Conservation (phyloP, 2,797 vertebrate genomes). For the Cyclopterus lumpus region DNA sequence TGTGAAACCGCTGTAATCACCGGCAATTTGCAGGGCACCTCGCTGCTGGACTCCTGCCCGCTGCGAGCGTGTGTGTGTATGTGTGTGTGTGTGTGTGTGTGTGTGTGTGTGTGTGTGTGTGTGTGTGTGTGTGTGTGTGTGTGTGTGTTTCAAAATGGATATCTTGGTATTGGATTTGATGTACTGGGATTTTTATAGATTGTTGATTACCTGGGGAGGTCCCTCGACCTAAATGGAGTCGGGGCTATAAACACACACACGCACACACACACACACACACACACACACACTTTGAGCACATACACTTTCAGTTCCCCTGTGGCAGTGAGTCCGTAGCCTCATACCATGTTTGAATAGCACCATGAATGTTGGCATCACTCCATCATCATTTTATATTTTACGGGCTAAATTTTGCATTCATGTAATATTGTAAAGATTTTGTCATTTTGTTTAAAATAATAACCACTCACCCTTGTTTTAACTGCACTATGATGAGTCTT, state of each 20-base stretch:
- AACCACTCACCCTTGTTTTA: background rate
- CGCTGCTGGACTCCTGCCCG: slow-evolving; percentile 64
- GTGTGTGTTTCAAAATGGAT: background rate
- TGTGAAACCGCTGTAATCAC: slow-evolving; percentile 70
- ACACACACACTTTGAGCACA: slow-evolving; percentile 5
- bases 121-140: background rate
- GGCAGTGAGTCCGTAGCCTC: slow-evolving; percentile 3
- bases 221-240: slow-evolving; percentile 48
- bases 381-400: background rate
- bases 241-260: background rate
- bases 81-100: slow-evolving; percentile 2
- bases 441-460: background rate
- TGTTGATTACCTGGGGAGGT: slow-evolving; percentile 46
- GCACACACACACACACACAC: background rate
- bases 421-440: background rate
- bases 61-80: slow-evolving; percentile 25
- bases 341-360: background rate
- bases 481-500: background rate
- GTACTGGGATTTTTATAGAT: slow-evolving; percentile 30
- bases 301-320: slow-evolving; percentile 11
- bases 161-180: slow-evolving; percentile 18
- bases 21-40: slow-evolving; percentile 64
- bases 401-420: background rate
- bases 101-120: slow-evolving; percentile 1
- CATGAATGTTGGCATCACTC: background rate